Percentiles rank a stretch among this genome's conserved stretches.
These are phyloP conservation scores for Aphidius gifuensis DNA, from an alignment of 1,140 invertebrate genomes.

Conservation along the genomic window DNA sequence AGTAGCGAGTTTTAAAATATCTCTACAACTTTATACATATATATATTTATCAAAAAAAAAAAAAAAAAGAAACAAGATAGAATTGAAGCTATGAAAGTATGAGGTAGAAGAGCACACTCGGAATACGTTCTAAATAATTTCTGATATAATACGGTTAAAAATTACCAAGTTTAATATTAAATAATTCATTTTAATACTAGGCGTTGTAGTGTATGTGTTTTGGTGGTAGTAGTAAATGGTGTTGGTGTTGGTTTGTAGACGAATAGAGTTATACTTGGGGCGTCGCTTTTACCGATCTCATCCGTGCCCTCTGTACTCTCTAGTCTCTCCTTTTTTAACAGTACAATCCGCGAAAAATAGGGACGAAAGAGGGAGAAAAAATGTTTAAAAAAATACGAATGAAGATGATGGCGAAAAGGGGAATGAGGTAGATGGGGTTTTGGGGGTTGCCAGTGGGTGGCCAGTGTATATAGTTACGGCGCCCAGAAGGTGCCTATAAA, in stretches of 20 bases:
- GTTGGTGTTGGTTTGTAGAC: conserved; percentile 9
- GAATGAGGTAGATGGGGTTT: conserved; percentile 26
- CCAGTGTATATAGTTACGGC: conserved; percentile 29
- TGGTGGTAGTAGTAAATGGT: conserved; percentile 20
- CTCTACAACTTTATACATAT: too few species aligned
- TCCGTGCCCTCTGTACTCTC: too few species aligned
- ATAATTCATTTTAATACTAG: conserved; percentile 56
- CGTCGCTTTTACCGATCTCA: too few species aligned
- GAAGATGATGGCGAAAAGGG: background rate
- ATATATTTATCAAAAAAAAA: too few species aligned
- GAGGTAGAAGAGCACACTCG: conserved; percentile 14
- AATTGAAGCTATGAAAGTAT: conserved; percentile 1
- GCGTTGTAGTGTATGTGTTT: conserved; percentile 29
- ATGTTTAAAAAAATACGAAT: too few species aligned
- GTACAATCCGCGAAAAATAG: too few species aligned
- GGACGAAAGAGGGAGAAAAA: too few species aligned
- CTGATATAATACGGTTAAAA: conserved; percentile 54
- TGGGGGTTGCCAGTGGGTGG: conserved; percentile 27
- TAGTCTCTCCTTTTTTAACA: too few species aligned
- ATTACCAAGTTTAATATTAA: conserved; percentile 57
- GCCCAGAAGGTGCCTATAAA: conserved; percentile 56
- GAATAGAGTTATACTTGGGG: background rate
- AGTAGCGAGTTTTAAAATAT: too few species aligned
- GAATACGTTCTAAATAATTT: conserved; percentile 48
- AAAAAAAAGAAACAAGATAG: too few species aligned